Evolutionary conservation across 2,888 invertebrate species (phyloP).

Genomic region (Apomyelois bistriatella): DNA sequence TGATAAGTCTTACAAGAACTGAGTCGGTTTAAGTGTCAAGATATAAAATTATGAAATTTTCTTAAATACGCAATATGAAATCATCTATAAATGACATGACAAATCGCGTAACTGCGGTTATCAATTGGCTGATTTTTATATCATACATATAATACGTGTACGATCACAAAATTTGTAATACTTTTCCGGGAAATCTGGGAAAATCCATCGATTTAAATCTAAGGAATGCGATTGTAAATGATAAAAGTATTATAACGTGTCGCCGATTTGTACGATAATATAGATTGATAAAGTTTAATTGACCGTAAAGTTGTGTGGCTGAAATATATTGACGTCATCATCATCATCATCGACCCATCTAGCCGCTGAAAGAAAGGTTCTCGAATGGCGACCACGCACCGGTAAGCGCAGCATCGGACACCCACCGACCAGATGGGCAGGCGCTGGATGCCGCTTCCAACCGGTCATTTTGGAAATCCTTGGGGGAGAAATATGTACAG

Average conservation of each 20-base stretch:
- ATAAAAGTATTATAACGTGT: background rate
- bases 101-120: background rate
- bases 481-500: no score
- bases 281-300: background rate
- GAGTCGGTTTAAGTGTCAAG: no score
- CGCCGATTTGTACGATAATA: background rate
- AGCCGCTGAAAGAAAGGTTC: no score
- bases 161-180: background rate
- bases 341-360: no score
- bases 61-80: background rate
- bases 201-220: constrained; percentile 8
- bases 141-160: background rate
- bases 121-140: background rate
- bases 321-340: no score
- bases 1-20: no score
- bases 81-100: background rate
- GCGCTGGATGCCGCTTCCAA: no score
- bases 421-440: no score
- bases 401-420: no score
- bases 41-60: no score
- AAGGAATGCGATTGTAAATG: constrained; percentile 4
- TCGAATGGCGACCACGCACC: no score
- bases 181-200: constrained; percentile 4
- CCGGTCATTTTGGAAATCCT: no score
- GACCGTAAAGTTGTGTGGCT: background rate